phyloP scores from a whole-genome alignment of 2,888 invertebrate genomes.

The Urechis unicinctus region DNA sequence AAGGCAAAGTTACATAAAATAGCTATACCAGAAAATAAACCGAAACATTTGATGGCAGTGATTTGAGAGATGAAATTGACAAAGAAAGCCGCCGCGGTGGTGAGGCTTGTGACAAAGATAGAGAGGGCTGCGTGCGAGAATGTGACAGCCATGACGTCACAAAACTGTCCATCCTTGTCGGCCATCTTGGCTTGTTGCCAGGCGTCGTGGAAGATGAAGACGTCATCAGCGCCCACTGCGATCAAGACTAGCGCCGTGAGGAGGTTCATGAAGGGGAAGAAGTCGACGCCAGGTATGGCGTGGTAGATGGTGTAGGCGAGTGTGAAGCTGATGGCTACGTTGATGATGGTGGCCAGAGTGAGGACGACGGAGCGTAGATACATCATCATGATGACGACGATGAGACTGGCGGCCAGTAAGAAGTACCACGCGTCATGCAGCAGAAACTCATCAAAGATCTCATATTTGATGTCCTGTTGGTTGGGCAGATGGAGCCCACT shows the following conservation, averaged over 20 bases:
- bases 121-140: constrained; percentile 80
- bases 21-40: constrained; percentile 79
- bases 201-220: constrained; percentile 17
- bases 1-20: constrained; percentile 84
- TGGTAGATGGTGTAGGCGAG: constrained; percentile 67
- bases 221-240: constrained; percentile 20
- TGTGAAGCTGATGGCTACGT: constrained; percentile 12
- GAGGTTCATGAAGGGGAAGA: constrained; percentile 19
- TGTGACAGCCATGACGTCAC: constrained; percentile 52
- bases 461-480: constrained; percentile 6
- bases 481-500: background rate
- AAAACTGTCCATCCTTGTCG: background rate
- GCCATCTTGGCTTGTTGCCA: constrained; percentile 10
- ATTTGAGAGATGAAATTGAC: constrained; percentile 77
- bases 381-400: constrained; percentile 10
- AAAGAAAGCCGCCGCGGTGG: constrained; percentile 89
- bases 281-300: constrained; percentile 61
- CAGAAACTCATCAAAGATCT: constrained; percentile 9
- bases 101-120: constrained; percentile 90
- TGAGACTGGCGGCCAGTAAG: constrained; percentile 2
- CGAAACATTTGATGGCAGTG: constrained; percentile 74
- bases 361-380: constrained; percentile 13
- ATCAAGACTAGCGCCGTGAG: constrained; percentile 15
- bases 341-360: constrained; percentile 15
- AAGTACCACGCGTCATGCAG: constrained; percentile 3